Percentiles rank a stretch among this genome's conserved stretches.
These are phyloP conservation scores for Montipora efflorescens DNA, from an alignment of 64 coral and sea anemone genomes.

Conservation along the genomic window DNA sequence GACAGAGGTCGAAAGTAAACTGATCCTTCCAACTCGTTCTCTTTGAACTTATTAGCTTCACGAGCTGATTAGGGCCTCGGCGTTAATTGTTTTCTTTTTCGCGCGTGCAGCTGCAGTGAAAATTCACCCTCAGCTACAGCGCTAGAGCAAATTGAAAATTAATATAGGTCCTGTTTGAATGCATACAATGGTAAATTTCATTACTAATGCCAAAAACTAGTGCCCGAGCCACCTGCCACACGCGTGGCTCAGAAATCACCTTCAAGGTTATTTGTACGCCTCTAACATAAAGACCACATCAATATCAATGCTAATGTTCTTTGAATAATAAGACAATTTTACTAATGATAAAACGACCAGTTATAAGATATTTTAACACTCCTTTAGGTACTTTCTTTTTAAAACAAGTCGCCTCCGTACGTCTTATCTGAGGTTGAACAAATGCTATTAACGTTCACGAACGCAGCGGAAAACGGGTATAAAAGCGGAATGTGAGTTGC, in stretches of 20 bases:
- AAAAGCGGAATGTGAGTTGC: slow-evolving; percentile 32
- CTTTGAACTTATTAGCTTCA: slow-evolving; percentile 89
- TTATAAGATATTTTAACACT: slow-evolving; percentile 93
- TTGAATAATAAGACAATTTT: slow-evolving; percentile 84
- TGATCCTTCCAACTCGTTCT: slow-evolving; percentile 49
- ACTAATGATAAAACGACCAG: slow-evolving; percentile 87
- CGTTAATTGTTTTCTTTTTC: slow-evolving; percentile 67
- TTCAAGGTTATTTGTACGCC: slow-evolving; percentile 77
- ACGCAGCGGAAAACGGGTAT: background rate
- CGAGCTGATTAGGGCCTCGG: slow-evolving; percentile 85
- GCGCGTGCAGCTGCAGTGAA: slow-evolving; percentile 72
- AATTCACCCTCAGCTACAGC: slow-evolving; percentile 72
- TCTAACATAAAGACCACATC: slow-evolving; percentile 72
- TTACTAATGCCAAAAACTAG: slow-evolving; percentile 83
- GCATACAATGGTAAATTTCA: slow-evolving; percentile 96
- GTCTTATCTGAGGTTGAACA: slow-evolving; percentile 54
- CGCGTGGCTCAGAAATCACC: slow-evolving; percentile 31
- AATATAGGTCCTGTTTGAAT: slow-evolving; percentile 95
- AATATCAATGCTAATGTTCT: slow-evolving; percentile 81
- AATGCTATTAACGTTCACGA: slow-evolving; percentile 19
- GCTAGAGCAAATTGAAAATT: slow-evolving; percentile 84
- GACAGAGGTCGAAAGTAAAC: slow-evolving; percentile 9
- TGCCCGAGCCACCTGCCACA: slow-evolving; percentile 29
- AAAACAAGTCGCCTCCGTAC: slow-evolving; percentile 62
- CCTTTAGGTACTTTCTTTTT: slow-evolving; percentile 47